phyloP scores from a whole-genome alignment of 2,888 invertebrate genomes.

The Adineta ricciae region DNA sequence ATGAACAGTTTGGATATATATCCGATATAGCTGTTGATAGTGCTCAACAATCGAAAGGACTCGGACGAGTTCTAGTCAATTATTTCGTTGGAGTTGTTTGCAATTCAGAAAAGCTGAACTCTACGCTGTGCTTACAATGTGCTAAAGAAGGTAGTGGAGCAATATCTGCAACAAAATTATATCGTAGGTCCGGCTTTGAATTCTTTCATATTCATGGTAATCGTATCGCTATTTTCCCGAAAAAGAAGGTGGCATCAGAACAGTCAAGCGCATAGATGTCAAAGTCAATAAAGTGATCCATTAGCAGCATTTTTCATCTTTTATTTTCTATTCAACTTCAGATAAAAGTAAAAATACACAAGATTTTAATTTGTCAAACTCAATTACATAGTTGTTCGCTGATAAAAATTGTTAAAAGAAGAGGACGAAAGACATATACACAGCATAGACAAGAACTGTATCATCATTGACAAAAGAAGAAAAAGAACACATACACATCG shows the following conservation, averaged over 20 bases:
- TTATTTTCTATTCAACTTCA: not conserved
- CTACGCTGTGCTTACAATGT: not conserved
- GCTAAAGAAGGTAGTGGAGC: not conserved
- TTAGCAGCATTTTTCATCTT: too few relatives aligned
- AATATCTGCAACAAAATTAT: not conserved
- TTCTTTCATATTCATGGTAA: not conserved
- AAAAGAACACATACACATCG: too few relatives aligned
- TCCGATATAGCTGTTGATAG: not conserved
- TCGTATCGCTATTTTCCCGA: not conserved
- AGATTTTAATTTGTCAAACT: not conserved
- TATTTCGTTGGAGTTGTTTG: not conserved
- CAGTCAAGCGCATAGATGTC: too few relatives aligned
- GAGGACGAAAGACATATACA: not conserved
- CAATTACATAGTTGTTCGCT: too few relatives aligned
- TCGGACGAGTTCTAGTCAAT: not conserved
- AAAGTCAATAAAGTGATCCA: too few relatives aligned
- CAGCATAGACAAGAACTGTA: not conserved
- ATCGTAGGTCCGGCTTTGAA: not conserved
- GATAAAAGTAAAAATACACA: not conserved
- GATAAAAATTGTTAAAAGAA: not conserved
- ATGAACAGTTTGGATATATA: not conserved
- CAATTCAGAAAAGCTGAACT: not conserved
- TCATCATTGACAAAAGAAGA: not conserved
- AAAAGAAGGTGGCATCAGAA: not conserved
- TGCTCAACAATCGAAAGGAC: not conserved